These are phyloP conservation scores for Atopsyche davidsoni DNA, from an alignment of 1,140 invertebrate genomes.

Conservation along the genomic window DNA sequence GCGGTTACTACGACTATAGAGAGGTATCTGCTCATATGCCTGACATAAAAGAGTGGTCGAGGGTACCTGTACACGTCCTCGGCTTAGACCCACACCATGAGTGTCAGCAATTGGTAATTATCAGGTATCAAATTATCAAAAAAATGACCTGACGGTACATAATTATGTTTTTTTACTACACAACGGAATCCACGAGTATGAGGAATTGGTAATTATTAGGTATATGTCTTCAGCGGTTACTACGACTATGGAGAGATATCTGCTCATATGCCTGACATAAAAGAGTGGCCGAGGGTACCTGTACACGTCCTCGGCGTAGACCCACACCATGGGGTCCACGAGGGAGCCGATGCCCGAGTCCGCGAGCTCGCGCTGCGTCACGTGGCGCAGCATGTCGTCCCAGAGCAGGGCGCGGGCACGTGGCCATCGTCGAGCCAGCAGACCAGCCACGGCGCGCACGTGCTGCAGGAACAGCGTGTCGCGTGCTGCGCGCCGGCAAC, in stretches of 20 bases:
- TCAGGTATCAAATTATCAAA: too few species aligned
- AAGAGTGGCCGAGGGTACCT: slow-evolving; percentile 33
- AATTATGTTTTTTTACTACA: too few species aligned
- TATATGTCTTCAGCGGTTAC: too few species aligned
- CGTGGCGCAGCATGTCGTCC: slow-evolving; percentile 85
- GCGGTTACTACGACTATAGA: too few species aligned
- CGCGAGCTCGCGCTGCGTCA: slow-evolving; percentile 58
- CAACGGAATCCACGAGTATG: too few species aligned
- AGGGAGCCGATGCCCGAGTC: slow-evolving; percentile 65
- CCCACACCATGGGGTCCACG: slow-evolving; percentile 82
- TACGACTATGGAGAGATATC: too few species aligned
- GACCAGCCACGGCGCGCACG: slow-evolving; percentile 57
- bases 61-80: slow-evolving; percentile 54
- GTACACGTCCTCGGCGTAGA: slow-evolving; percentile 60
- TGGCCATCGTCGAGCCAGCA: slow-evolving; percentile 57
- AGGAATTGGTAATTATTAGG: too few species aligned
- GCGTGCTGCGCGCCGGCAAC: slow-evolving; percentile 52
- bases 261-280: too few species aligned
- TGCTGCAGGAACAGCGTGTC: slow-evolving; percentile 65
- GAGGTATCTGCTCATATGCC: too few species aligned
- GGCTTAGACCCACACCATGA: slow-evolving; percentile 75
- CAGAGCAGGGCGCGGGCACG: slow-evolving; percentile 72
- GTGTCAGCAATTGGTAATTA: too few species aligned
- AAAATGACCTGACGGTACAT: too few species aligned
- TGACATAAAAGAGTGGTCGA: too few species aligned